Percentiles rank a stretch among this genome's conserved stretches.
Conservation (phyloP, 2,113 vertebrate genomes). For the Chaetodon trifascialis region DNA sequence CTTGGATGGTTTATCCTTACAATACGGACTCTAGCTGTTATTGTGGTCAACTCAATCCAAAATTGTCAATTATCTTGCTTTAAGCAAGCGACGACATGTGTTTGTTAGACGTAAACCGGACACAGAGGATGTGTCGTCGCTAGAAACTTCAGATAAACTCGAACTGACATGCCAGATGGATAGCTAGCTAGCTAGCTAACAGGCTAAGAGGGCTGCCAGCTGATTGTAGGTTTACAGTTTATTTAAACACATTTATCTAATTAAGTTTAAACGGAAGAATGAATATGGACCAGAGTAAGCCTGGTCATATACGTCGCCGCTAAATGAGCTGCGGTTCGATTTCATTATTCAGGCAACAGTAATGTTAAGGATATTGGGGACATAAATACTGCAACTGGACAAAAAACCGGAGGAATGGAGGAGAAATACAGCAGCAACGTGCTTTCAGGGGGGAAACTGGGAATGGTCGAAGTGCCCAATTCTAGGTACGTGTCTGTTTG, state of each 20-base stretch:
- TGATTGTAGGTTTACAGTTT: background rate
- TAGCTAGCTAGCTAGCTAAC: slow-evolving; percentile 32
- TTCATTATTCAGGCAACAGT: background rate
- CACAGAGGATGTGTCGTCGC: background rate
- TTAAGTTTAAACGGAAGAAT: background rate
- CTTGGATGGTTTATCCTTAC: background rate
- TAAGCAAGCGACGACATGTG: background rate
- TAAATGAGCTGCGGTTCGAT: background rate
- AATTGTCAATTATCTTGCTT: background rate
- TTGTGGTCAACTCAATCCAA: background rate
- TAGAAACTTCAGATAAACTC: background rate
- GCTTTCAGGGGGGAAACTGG: slow-evolving; percentile 87
- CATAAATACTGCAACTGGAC: background rate
- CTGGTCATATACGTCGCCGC: background rate
- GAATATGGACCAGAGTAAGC: background rate
- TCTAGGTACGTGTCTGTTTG: slow-evolving; percentile 81
- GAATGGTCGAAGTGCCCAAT: slow-evolving; percentile 89
- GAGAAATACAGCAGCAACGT: slow-evolving; percentile 92
- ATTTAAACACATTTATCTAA: background rate
- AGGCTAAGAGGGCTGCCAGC: slow-evolving; percentile 22
- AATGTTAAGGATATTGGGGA: slow-evolving; percentile 27
- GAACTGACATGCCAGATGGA: background rate
- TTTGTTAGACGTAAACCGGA: background rate
- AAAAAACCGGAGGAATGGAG: slow-evolving; percentile 81
- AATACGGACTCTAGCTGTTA: background rate